Percentiles rank a stretch among this genome's conserved stretches.
phyloP scores from a whole-genome alignment of 2,113 vertebrate genomes.

The Poecile atricapillus region DNA sequence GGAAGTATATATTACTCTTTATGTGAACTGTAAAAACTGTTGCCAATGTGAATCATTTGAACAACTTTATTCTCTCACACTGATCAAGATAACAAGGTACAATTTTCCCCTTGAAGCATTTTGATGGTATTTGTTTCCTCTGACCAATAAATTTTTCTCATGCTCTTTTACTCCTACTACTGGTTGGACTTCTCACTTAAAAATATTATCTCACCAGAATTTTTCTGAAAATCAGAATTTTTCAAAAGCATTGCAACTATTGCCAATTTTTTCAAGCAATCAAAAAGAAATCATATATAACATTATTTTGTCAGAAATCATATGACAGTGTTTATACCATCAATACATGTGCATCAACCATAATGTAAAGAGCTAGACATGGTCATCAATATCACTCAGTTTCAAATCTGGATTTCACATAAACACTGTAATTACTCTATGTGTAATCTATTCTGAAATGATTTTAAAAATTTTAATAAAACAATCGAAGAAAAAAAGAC shows the following conservation, averaged over 20 bases:
- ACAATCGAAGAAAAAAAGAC: background rate
- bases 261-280: background rate
- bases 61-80: background rate
- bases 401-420: background rate
- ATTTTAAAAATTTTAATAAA: background rate
- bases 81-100: background rate
- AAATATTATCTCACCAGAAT: background rate
- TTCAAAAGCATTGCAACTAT: background rate
- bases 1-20: background rate
- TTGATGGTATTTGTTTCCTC: background rate
- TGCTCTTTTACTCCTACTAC: background rate
- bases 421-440: background rate
- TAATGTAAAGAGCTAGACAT: background rate
- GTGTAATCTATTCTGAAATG: background rate
- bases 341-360: background rate
- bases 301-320: background rate
- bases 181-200: background rate
- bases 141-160: background rate
- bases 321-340: background rate
- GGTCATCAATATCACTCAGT: background rate
- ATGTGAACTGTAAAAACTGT: background rate
- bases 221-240: background rate
- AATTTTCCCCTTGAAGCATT: background rate
- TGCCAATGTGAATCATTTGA: background rate
- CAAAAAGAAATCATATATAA: background rate